Conservation (phyloP, 2,797 vertebrate genomes). For the Acestrorhynchus altus region DNA sequence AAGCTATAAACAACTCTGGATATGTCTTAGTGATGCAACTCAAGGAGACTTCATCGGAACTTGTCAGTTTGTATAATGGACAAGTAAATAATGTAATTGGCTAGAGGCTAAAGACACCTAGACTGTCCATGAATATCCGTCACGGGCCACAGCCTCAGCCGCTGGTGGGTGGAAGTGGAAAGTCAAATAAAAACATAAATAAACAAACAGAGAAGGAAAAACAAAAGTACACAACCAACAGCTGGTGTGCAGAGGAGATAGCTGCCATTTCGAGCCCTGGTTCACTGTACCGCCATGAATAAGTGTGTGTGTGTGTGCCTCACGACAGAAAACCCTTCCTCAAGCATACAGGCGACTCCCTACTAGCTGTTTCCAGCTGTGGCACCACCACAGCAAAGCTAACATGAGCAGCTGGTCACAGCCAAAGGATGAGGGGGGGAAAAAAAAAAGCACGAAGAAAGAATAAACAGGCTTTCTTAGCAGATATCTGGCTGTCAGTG, state of each 20-base stretch:
- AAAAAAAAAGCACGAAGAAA: background rate
- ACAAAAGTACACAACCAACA: conserved; percentile 25
- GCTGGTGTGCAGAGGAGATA: conserved; percentile 31
- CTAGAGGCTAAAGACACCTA: conserved; percentile 10
- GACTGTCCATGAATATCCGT: background rate
- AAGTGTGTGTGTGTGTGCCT: conserved; percentile 6
- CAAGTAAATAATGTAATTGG: conserved; percentile 22
- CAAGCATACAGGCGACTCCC: conserved; percentile 26
- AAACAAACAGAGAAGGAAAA: conserved; percentile 4
- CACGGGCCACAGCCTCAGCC: conserved; percentile 27
- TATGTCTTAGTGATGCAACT: background rate
- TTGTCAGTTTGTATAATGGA: conserved; percentile 10
- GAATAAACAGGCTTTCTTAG: conserved; percentile 9
- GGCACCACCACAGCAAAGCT: conserved; percentile 70
- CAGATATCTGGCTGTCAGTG: conserved; percentile 20
- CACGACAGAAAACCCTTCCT: background rate
- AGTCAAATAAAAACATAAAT: background rate
- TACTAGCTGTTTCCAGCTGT: conserved; percentile 75
- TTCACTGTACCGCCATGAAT: conserved; percentile 38
- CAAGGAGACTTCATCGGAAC: background rate
- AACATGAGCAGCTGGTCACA: conserved; percentile 70
- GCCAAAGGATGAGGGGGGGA: background rate
- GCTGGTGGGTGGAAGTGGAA: conserved; percentile 23
- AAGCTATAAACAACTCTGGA: background rate
- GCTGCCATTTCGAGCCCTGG: conserved; percentile 33